A percentile compares a stretch with the other conserved stretches of the same genome.
Evolutionary conservation across 2,113 vertebrate species (phyloP).

Genomic region (Lophotis ruficrista): DNA sequence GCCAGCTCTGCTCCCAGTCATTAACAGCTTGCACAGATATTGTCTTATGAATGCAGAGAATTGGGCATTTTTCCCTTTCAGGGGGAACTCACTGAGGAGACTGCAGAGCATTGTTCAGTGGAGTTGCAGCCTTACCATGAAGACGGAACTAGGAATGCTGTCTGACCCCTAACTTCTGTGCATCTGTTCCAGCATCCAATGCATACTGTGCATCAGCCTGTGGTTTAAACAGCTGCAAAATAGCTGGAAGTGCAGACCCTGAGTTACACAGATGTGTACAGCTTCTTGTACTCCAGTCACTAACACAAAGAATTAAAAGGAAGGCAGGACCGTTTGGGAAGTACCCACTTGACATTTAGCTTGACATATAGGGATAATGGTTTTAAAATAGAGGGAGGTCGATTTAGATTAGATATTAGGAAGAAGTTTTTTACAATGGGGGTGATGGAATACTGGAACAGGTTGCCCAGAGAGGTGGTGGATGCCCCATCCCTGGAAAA

Average conservation of each 20-base stretch:
- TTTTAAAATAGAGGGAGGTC: too few species aligned
- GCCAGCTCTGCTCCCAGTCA: neutral
- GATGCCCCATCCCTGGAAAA: too few species aligned
- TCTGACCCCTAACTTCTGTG: neutral
- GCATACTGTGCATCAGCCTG: too few species aligned
- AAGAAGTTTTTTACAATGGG: too few species aligned
- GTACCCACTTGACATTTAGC: neutral
- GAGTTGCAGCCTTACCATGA: neutral
- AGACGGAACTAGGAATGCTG: neutral
- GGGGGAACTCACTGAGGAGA: neutral
- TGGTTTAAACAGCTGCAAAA: neutral
- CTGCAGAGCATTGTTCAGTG: rapidly evolving
- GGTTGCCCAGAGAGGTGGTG: too few species aligned
- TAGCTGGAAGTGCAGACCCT: neutral
- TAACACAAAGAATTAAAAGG: neutral
- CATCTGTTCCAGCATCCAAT: neutral
- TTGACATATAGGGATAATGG: neutral
- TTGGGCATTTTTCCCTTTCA: neutral
- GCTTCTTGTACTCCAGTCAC: neutral
- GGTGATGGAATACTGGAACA: too few species aligned
- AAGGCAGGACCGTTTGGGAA: neutral
- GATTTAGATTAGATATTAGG: too few species aligned
- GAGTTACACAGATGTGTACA: neutral
- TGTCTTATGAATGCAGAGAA: neutral
- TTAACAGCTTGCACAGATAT: neutral